Evolutionary conservation across 53 echinoderm and acorn worm species (phyloP).

Genomic region (Actinopyga echinites): DNA sequence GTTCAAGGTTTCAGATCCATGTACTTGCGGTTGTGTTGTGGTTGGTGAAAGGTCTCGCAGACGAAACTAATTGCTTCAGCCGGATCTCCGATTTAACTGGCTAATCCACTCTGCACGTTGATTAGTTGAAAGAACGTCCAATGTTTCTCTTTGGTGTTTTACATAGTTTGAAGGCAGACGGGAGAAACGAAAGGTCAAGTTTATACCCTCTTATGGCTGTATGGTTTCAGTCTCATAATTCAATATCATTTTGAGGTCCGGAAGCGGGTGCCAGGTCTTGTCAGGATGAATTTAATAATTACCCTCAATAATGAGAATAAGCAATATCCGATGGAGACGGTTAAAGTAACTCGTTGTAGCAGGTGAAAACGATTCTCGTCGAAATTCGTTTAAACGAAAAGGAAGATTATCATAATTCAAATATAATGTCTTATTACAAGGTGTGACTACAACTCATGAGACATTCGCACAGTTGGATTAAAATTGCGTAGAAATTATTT

Average conservation of each 20-base stretch:
- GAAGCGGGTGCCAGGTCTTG: neutral
- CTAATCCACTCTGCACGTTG: neutral
- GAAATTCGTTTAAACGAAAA: no score
- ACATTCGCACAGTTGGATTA: no score
- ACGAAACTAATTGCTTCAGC: constrained; percentile 23
- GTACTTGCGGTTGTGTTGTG: constrained; percentile 21
- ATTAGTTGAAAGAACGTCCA: constrained; percentile 14
- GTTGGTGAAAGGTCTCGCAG: neutral
- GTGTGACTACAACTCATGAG: no score
- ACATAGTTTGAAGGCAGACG: constrained; percentile 14
- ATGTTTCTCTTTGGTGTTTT: constrained; percentile 9
- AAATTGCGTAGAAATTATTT: no score
- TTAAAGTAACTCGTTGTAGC: no score
- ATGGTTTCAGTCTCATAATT: constrained; percentile 2
- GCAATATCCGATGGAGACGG: neutral
- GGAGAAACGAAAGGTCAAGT: constrained; percentile 6
- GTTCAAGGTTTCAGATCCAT: neutral
- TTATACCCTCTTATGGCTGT: neutral
- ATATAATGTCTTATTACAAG: no score
- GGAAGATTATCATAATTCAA: no score
- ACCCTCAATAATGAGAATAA: constrained; percentile 19
- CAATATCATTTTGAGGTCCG: constrained; percentile 17
- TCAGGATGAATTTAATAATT: constrained; percentile 39
- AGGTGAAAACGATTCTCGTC: no score
- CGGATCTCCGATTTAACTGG: constrained; percentile 19